Conservation (phyloP, 2,888 invertebrate genomes). For the Adelognathus sp. region DNA sequence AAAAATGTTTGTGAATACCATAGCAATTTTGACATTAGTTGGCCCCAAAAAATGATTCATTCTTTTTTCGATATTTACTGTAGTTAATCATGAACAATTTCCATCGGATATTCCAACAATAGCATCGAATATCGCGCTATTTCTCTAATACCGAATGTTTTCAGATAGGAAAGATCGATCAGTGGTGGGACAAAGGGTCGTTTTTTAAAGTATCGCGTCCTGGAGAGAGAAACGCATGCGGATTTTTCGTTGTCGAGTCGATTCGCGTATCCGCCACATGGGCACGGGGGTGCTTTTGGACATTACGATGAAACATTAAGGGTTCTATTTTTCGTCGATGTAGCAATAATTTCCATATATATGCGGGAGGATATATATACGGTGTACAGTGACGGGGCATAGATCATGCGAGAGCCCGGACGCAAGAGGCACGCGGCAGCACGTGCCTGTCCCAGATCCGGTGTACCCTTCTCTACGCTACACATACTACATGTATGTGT, state of each 20-base stretch:
- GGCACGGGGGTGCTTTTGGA: slow-evolving; percentile 50
- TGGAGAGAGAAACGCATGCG: slow-evolving; percentile 20
- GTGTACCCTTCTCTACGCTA: slow-evolving; percentile 57
- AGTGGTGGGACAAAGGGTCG: background rate
- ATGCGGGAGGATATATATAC: slow-evolving; percentile 39
- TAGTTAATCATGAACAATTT: no score
- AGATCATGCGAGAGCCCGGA: slow-evolving; percentile 75
- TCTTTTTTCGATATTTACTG: no score
- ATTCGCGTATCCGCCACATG: slow-evolving; percentile 26
- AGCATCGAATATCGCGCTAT: background rate
- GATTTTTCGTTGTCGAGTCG: slow-evolving; percentile 32
- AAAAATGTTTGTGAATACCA: no score
- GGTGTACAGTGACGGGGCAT: slow-evolving; percentile 70
- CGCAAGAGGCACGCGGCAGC: slow-evolving; percentile 75
- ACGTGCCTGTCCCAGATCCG: slow-evolving; percentile 72
- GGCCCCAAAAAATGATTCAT: no score
- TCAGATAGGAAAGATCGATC: background rate
- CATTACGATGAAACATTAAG: slow-evolving; percentile 63
- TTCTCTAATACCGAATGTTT: background rate
- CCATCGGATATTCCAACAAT: no score
- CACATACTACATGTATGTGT: background rate
- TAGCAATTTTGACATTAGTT: no score
- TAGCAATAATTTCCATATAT: slow-evolving; percentile 70
- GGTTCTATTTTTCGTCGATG: slow-evolving; percentile 67
- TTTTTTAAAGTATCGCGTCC: slow-evolving; percentile 37